Percentiles rank a stretch among this genome's conserved stretches.
Evolutionary conservation across 1,140 invertebrate species (phyloP).

Genomic region (Drosophila bipectinata): DNA sequence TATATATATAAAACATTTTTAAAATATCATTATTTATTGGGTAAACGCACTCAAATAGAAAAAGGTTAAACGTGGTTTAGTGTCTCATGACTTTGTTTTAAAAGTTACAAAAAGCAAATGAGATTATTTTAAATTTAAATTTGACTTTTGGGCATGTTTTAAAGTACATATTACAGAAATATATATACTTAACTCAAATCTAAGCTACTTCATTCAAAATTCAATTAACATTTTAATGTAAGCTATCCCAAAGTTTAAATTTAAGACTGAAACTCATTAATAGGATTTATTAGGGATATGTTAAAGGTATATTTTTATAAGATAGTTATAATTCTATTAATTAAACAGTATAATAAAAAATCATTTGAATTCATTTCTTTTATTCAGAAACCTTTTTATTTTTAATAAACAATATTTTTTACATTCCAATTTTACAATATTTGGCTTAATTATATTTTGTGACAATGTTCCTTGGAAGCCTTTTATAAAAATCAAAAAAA

Average conservation of each 20-base stretch:
- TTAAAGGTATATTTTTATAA: no score
- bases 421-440: neutral
- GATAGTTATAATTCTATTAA: no score
- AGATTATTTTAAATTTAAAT: no score
- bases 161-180: no score
- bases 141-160: no score
- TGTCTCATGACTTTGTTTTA: neutral
- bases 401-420: neutral
- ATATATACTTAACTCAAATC: neutral
- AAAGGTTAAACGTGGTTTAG: neutral
- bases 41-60: neutral
- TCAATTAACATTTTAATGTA: no score
- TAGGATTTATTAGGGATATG: no score
- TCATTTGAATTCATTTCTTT: neutral
- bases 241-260: no score
- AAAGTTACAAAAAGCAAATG: no score
- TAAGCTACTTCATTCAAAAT: no score
- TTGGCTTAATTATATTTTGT: neutral
- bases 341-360: neutral
- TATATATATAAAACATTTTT: neutral
- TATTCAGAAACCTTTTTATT: neutral
- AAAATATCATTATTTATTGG: neutral
- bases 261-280: no score
- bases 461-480: neutral
- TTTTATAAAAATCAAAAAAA: no score